Evolutionary conservation across 2,888 invertebrate species (phyloP).

Genomic region (Selenia dentaria): DNA sequence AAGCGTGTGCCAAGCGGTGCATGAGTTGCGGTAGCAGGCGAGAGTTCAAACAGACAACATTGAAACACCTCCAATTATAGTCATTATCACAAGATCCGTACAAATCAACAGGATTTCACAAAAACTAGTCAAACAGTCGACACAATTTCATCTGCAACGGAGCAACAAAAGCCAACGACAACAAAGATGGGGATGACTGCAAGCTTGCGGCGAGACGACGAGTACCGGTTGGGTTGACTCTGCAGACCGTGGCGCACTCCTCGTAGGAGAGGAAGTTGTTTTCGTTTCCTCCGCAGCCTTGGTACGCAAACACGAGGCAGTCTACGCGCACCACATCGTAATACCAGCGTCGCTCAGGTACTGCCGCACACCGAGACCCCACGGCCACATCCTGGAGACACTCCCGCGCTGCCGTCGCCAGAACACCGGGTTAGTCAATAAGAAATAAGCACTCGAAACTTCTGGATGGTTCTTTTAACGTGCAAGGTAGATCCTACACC

Average conservation of each 20-base stretch:
- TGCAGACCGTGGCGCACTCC: constrained; percentile 83
- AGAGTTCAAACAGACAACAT: constrained; percentile 2
- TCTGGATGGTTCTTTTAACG: no score
- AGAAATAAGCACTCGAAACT: no score
- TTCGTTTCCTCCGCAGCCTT: constrained; percentile 94
- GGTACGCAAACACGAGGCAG: constrained; percentile 92
- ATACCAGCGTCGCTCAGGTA: constrained; percentile 87
- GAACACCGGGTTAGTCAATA: constrained; percentile 29
- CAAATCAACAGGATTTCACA: not conserved
- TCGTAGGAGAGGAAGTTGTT: constrained; percentile 92
- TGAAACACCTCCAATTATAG: not conserved
- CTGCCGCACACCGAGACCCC: constrained; percentile 45
- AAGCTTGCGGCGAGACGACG: constrained; percentile 18
- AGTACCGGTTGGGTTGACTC: constrained; percentile 41
- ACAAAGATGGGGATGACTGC: constrained; percentile 10
- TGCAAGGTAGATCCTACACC: no score
- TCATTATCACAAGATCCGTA: no score
- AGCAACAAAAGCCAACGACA: constrained; percentile 21
- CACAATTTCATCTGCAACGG: not conserved
- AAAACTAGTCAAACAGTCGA: not conserved
- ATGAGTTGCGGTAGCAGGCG: constrained; percentile 4
- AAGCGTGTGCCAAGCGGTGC: constrained; percentile 38
- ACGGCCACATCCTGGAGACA: constrained; percentile 58
- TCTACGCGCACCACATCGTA: constrained; percentile 87
- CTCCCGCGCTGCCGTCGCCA: constrained; percentile 54